A percentile compares a stretch with the other conserved stretches of the same genome.
Conservation (phyloP, 2,888 invertebrate genomes). For the Eupithecia vulgata region DNA sequence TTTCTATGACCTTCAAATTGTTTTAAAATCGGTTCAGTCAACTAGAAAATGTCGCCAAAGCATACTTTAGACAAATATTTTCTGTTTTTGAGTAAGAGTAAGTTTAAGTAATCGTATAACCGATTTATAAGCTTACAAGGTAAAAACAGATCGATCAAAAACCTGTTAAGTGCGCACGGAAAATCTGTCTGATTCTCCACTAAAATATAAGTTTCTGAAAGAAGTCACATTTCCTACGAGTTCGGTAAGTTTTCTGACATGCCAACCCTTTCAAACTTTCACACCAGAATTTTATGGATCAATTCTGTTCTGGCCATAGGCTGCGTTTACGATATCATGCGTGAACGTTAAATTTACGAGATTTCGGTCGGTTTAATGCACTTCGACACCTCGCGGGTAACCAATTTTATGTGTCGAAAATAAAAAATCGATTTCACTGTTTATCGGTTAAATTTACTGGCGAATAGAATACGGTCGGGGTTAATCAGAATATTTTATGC, state of each 20-base stretch:
- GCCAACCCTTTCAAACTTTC: constrained; percentile 46
- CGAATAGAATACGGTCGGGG: constrained; percentile 26
- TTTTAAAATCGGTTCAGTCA: no score
- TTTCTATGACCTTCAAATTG: no score
- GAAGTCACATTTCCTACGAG: constrained; percentile 25
- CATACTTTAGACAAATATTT: neutral
- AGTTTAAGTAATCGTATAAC: neutral
- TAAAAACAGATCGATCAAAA: constrained; percentile 7
- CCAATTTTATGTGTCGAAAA: constrained; percentile 57
- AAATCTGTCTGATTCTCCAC: constrained; percentile 8
- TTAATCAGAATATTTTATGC: constrained; percentile 28
- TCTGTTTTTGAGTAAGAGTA: neutral
- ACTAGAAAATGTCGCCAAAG: no score
- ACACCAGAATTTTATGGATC: constrained; percentile 64
- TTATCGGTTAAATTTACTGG: constrained; percentile 33
- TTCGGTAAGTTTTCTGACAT: constrained; percentile 19
- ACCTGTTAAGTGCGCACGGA: constrained; percentile 10
- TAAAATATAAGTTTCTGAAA: constrained; percentile 29
- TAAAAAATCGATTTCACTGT: constrained; percentile 52
- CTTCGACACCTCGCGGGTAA: constrained; percentile 57
- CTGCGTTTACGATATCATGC: constrained; percentile 74
- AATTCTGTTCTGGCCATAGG: constrained; percentile 53
- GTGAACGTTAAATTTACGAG: constrained; percentile 75
- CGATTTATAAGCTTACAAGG: neutral
- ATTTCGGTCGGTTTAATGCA: constrained; percentile 67